A percentile compares a stretch with the other conserved stretches of the same genome.
These are phyloP conservation scores for Lordiphosa fenestrarum DNA, from an alignment of 2,888 invertebrate species.

Conservation along the genomic window DNA sequence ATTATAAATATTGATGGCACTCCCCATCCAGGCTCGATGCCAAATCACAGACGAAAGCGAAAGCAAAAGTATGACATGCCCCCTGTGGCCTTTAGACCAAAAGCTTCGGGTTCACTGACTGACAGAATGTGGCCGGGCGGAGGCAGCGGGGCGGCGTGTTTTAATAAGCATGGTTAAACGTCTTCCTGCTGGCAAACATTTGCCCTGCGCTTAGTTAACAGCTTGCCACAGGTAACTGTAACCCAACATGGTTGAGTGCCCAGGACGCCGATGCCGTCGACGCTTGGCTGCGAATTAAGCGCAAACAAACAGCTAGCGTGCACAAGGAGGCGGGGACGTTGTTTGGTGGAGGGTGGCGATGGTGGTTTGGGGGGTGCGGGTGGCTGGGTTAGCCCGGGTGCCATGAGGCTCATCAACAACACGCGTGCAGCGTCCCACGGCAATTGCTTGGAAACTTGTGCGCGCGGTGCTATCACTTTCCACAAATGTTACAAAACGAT, in stretches of 20 bases:
- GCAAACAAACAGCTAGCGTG: slow-evolving; percentile 38
- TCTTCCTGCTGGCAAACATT: slow-evolving; percentile 71
- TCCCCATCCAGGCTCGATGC: too few species aligned
- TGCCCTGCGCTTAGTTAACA: slow-evolving; percentile 73
- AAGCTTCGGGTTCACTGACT: slow-evolving; percentile 47
- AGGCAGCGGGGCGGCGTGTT: slow-evolving; percentile 35
- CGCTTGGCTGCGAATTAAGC: slow-evolving; percentile 36
- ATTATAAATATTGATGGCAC: slow-evolving; percentile 67
- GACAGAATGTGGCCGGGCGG: slow-evolving; percentile 13
- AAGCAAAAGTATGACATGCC: slow-evolving; percentile 70
- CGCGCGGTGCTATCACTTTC: slow-evolving; percentile 52
- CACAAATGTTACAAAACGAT: slow-evolving; percentile 48
- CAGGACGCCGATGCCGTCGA: slow-evolving; percentile 20
- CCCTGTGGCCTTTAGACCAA: slow-evolving; percentile 54
- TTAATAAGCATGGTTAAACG: slow-evolving; percentile 64
- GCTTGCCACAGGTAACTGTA: slow-evolving; percentile 67
- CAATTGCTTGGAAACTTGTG: slow-evolving; percentile 3
- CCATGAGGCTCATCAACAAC: slow-evolving; percentile 59
- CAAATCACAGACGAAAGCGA: slow-evolving; percentile 31
- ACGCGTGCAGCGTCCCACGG: slow-evolving; percentile 57
- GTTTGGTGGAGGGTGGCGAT: too few species aligned
- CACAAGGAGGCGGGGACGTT: slow-evolving; percentile 1
- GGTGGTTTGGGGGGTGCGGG: background rate
- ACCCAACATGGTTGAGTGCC: slow-evolving; percentile 59
- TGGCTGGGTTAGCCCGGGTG: slow-evolving; percentile 7